Conservation (phyloP, 1,140 invertebrate species). For the Melipona quadrifasciata region DNA sequence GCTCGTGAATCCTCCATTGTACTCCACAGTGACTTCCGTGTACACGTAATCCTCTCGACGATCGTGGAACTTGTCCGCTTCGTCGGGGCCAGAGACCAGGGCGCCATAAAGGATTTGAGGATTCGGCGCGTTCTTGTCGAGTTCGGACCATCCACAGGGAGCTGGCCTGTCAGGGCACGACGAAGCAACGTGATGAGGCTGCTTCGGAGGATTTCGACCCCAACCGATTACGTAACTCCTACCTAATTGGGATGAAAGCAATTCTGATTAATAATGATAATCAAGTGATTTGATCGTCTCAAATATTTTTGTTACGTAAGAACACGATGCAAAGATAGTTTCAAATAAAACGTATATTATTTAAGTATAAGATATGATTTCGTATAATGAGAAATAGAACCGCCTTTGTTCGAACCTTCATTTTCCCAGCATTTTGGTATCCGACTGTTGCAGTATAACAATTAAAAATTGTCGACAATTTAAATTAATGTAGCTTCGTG, state of each 20-base stretch:
- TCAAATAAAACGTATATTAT: too few species aligned
- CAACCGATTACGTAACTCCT: constrained; percentile 86
- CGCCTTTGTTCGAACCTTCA: too few species aligned
- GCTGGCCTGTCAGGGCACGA: constrained; percentile 82
- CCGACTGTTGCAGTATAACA: too few species aligned
- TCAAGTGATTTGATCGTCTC: too few species aligned
- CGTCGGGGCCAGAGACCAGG: constrained; percentile 83
- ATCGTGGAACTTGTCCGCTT: constrained; percentile 82
- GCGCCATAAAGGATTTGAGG: constrained; percentile 83
- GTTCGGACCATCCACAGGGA: constrained; percentile 82
- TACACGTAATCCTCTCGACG: constrained; percentile 82
- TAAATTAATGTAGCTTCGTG: too few species aligned
- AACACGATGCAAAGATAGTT: too few species aligned
- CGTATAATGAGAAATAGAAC: too few species aligned
- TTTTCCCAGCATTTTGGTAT: too few species aligned
- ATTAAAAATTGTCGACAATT: too few species aligned
- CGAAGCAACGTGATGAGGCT: constrained; percentile 83
- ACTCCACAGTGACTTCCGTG: constrained; percentile 84
- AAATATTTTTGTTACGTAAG: too few species aligned
- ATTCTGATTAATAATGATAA: neutral
- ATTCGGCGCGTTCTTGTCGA: constrained; percentile 78
- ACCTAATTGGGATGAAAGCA: constrained; percentile 67
- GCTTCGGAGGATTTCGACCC: constrained; percentile 83
- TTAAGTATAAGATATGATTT: too few species aligned
- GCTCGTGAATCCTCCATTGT: constrained; percentile 84